These are phyloP conservation scores for Pemphredon lugubris DNA, from an alignment of 2,888 invertebrate species.

Conservation along the genomic window DNA sequence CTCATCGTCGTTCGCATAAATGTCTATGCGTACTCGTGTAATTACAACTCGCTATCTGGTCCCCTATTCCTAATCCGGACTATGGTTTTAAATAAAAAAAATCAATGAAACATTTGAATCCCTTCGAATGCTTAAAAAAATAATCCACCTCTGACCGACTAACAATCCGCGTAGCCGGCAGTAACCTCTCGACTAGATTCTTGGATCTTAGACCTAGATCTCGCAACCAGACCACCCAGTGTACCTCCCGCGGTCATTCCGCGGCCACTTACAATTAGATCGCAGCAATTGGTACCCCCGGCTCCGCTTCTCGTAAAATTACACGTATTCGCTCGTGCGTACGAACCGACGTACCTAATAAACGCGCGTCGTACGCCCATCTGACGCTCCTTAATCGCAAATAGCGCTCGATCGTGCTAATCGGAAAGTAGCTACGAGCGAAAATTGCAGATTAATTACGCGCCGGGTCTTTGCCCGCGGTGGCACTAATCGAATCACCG, in stretches of 20 bases:
- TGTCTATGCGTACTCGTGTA: no score
- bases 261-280: constrained; percentile 55
- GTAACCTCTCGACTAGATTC: constrained; percentile 33
- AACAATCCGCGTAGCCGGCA: no score
- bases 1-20: no score
- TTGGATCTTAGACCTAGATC: constrained; percentile 55
- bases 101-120: no score
- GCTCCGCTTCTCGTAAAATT: constrained; percentile 54
- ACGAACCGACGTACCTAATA: not conserved
- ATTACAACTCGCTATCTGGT: no score
- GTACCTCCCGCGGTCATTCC: constrained; percentile 56
- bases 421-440: constrained; percentile 21
- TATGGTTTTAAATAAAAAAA: no score
- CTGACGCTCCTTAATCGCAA: constrained; percentile 12
- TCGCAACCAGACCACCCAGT: constrained; percentile 66
- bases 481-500: constrained; percentile 3
- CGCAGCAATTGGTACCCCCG: constrained; percentile 65
- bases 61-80: no score
- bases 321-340: constrained; percentile 24
- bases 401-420: constrained; percentile 24
- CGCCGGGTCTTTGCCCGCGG: not conserved
- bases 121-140: no score
- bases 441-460: constrained; percentile 18
- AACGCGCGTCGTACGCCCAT: not conserved
- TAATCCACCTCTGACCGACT: no score